These are phyloP conservation scores for Calameuta pallipes DNA, from an alignment of 2,888 invertebrate genomes.

Conservation along the genomic window DNA sequence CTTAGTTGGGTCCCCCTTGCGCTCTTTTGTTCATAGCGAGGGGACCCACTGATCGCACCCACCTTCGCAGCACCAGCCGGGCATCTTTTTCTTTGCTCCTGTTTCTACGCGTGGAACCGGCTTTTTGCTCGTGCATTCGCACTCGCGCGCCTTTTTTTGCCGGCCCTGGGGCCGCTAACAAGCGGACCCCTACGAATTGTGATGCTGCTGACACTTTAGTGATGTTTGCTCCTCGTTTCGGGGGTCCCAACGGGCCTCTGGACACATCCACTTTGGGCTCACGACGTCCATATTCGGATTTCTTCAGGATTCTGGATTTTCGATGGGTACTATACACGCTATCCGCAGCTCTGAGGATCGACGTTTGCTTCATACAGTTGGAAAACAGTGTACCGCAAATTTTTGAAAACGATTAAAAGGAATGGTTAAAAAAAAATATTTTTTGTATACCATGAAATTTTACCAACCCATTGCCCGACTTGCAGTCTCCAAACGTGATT, in stretches of 20 bases:
- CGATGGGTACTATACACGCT: background rate
- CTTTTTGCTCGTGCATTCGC: constrained; percentile 39
- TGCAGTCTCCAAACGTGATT: background rate
- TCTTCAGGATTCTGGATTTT: background rate
- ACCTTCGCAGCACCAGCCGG: constrained; percentile 5
- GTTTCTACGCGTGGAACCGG: constrained; percentile 30
- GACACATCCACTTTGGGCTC: constrained; percentile 7
- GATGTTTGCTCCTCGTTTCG: constrained; percentile 58
- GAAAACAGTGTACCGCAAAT: background rate
- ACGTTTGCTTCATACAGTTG: background rate
- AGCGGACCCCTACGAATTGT: constrained; percentile 64
- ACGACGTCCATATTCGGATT: background rate
- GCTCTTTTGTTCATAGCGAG: constrained; percentile 1
- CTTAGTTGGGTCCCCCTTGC: background rate
- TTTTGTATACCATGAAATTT: too few species aligned
- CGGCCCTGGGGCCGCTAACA: constrained; percentile 58
- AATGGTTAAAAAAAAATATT: background rate
- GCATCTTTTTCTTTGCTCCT: constrained; percentile 25
- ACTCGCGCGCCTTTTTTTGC: constrained; percentile 52
- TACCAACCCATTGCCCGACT: background rate
- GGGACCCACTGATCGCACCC: background rate
- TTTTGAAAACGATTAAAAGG: background rate
- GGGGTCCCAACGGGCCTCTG: constrained; percentile 9
- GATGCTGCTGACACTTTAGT: constrained; percentile 66
- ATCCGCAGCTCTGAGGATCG: background rate